Evolutionary conservation across 1,140 invertebrate species (phyloP).

Genomic region (Drosophila pruinosa): DNA sequence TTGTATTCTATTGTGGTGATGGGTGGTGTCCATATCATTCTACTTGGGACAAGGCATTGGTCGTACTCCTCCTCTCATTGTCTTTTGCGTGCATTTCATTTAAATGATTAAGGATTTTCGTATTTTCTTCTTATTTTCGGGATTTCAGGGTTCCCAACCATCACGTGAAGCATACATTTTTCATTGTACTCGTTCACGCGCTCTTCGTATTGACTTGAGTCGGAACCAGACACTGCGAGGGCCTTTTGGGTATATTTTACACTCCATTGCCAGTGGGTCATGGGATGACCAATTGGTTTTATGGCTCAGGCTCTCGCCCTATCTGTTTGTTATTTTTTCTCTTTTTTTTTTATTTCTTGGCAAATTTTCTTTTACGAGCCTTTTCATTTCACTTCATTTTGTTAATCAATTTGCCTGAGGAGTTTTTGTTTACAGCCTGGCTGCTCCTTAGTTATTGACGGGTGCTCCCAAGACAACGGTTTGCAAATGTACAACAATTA

Average conservation of each 20-base stretch:
- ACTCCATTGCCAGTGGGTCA: slow-evolving; percentile 58
- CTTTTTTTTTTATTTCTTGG: slow-evolving; percentile 40
- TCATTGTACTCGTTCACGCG: slow-evolving; percentile 37
- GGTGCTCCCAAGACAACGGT: not conserved
- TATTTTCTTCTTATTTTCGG: slow-evolving; percentile 9
- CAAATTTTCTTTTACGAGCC: slow-evolving; percentile 65
- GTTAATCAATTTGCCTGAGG: slow-evolving; percentile 63
- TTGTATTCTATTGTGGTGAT: not conserved
- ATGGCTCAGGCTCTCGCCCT: slow-evolving; percentile 35
- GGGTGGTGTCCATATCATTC: slow-evolving; percentile 2
- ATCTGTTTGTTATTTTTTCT: slow-evolving; percentile 14
- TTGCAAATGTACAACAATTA: slow-evolving; percentile 2
- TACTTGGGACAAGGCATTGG: not conserved
- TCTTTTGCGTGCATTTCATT: slow-evolving; percentile 59
- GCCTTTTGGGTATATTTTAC: slow-evolving; percentile 67
- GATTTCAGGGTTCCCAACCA: slow-evolving; percentile 17
- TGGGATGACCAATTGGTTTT: slow-evolving; percentile 68
- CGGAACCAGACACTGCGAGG: slow-evolving; percentile 7
- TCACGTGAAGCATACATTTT: slow-evolving; percentile 65
- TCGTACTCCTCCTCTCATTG: not conserved
- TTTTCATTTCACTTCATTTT: slow-evolving; percentile 69
- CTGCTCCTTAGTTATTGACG: not conserved
- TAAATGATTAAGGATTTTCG: slow-evolving; percentile 67
- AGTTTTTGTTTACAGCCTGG: slow-evolving; percentile 19
- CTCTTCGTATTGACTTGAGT: slow-evolving; percentile 25